These are phyloP conservation scores for Hymenochirus boettgeri DNA, from an alignment of 2,113 vertebrate species.

Conservation along the genomic window DNA sequence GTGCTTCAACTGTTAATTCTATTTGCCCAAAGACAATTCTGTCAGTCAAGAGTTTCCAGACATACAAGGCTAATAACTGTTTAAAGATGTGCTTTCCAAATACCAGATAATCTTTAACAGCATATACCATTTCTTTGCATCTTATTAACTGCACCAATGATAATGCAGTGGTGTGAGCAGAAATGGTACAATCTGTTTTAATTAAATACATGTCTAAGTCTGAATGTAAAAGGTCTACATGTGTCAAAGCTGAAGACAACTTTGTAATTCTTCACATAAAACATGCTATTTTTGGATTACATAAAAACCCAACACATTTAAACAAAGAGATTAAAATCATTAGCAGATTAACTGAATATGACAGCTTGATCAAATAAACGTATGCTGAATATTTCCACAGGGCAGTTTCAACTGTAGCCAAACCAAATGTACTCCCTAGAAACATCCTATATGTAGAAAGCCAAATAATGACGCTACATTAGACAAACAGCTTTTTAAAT, in stretches of 20 bases:
- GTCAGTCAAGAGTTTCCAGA: no score
- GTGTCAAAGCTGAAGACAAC: constrained; percentile 27
- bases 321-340: constrained; percentile 83
- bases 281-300: constrained; percentile 56
- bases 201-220: constrained; percentile 28
- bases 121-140: background rate
- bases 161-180: background rate
- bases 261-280: constrained; percentile 58
- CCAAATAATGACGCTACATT: constrained; percentile 70
- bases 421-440: constrained; percentile 75
- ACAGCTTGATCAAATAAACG: constrained; percentile 80
- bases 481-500: constrained; percentile 71
- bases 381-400: constrained; percentile 76
- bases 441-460: constrained; percentile 60
- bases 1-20: no score
- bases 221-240: constrained; percentile 19
- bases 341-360: constrained; percentile 80
- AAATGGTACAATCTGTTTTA: constrained; percentile 21
- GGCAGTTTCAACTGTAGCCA: constrained; percentile 65
- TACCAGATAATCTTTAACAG: no score
- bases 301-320: constrained; percentile 68
- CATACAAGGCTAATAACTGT: no score
- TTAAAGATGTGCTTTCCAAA: no score
- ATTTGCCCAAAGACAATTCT: no score
- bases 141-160: constrained; percentile 2